These are phyloP conservation scores for Danio aesculapii DNA, from an alignment of 2,797 vertebrate species.

Conservation along the genomic window DNA sequence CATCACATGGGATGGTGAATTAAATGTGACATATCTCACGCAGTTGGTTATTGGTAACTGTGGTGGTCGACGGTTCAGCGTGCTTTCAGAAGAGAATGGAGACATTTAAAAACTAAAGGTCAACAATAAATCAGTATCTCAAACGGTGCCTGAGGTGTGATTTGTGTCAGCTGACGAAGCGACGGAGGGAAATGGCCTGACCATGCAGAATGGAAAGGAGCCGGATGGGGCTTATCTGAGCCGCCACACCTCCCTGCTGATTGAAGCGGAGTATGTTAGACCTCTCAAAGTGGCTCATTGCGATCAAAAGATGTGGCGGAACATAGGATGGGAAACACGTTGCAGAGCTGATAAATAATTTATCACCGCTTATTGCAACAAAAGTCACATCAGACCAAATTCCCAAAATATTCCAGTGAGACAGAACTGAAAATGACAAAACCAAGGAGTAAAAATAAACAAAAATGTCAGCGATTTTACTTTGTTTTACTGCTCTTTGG, in stretches of 20 bases:
- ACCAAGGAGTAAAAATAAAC: constrained; percentile 22
- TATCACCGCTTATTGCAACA: constrained; percentile 27
- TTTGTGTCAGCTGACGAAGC: constrained; percentile 47
- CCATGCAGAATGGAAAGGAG: constrained; percentile 35
- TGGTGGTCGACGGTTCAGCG: constrained; percentile 10
- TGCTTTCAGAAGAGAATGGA: constrained; percentile 57
- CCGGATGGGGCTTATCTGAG: constrained; percentile 50
- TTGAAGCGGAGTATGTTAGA: constrained; percentile 34
- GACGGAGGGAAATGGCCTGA: constrained; percentile 38
- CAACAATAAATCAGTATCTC: constrained; percentile 63
- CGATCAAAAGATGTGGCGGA: constrained; percentile 43
- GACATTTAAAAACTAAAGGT: constrained; percentile 66
- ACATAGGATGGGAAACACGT: constrained; percentile 9
- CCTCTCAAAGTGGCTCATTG: constrained; percentile 33
- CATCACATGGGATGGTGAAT: constrained; percentile 48
- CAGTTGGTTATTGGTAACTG: constrained; percentile 58
- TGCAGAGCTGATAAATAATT: background rate
- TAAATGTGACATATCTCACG: constrained; percentile 56
- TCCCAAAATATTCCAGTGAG: constrained; percentile 13
- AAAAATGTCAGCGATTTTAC: constrained; percentile 46
- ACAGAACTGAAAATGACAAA: constrained; percentile 10
- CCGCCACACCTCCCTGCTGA: constrained; percentile 40
- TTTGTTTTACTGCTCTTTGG: constrained; percentile 37
- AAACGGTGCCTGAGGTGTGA: constrained; percentile 53
- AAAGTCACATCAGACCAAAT: constrained; percentile 8